Percentiles rank a stretch among this genome's conserved stretches.
Conservation (phyloP, 2,113 vertebrate species). For the Sakesphorus luctuosus region DNA sequence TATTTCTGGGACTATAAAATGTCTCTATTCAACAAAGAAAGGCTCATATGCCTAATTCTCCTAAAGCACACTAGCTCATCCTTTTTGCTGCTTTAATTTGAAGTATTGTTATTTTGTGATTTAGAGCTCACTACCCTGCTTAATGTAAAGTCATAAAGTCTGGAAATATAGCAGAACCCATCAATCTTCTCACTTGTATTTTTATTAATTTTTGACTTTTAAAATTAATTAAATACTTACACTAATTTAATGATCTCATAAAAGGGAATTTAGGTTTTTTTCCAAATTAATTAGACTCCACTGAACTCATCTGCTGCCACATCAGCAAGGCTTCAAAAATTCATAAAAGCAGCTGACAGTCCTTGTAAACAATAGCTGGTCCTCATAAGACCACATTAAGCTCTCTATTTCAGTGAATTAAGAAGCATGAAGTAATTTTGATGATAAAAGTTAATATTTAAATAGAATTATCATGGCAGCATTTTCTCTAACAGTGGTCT, state of each 20-base stretch:
- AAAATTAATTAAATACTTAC: neutral
- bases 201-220: slow-evolving; percentile 8
- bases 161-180: neutral
- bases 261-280: neutral
- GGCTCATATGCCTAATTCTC: neutral
- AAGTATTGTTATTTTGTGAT: neutral
- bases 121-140: neutral
- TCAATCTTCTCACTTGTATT: neutral
- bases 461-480: neutral
- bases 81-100: neutral
- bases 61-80: neutral
- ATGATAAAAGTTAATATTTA: slow-evolving; percentile 10
- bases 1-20: neutral
- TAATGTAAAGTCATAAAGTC: neutral
- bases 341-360: slow-evolving; percentile 10
- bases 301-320: slow-evolving; percentile 3
- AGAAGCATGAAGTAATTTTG: neutral
- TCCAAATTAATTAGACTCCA: slow-evolving; percentile 1
- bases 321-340: neutral
- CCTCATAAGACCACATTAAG: neutral
- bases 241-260: slow-evolving; percentile 15
- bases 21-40: neutral
- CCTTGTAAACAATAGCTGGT: neutral
- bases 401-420: neutral
- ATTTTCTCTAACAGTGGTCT: neutral